Conservation (phyloP, 2,888 invertebrate genomes). For the Drosophila diplacantha region DNA sequence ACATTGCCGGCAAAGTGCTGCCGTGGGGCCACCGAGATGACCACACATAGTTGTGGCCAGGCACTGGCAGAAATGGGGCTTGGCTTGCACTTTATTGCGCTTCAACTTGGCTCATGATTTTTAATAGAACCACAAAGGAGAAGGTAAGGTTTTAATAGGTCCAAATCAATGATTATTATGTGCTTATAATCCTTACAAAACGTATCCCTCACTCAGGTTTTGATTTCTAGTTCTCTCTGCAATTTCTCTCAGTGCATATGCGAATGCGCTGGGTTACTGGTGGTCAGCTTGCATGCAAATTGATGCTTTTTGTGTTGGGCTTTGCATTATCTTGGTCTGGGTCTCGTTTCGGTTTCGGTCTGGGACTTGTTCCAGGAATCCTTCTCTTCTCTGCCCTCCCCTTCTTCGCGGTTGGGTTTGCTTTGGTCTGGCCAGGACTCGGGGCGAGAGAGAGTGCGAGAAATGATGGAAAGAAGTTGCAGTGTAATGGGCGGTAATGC, state of each 20-base stretch:
- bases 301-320: slow-evolving; percentile 59
- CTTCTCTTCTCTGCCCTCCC: not conserved
- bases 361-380: slow-evolving; percentile 28
- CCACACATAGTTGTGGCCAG: slow-evolving; percentile 28
- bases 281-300: slow-evolving; percentile 51
- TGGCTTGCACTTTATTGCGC: not conserved
- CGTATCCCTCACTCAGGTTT: too few relatives aligned
- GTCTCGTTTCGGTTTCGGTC: slow-evolving; percentile 24
- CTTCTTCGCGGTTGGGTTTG: not conserved
- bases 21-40: slow-evolving; percentile 26
- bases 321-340: slow-evolving; percentile 49
- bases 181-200: too few relatives aligned
- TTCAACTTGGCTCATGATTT: too few relatives aligned
- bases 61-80: not conserved
- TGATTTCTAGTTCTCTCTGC: not conserved
- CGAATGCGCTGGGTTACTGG: slow-evolving; percentile 23
- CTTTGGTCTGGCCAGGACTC: not conserved
- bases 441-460: not conserved
- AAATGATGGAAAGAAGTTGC: not conserved
- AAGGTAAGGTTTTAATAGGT: not conserved
- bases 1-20: slow-evolving; percentile 12
- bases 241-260: slow-evolving; percentile 13
- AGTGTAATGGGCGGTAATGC: slow-evolving; percentile 7
- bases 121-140: too few relatives aligned
- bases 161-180: not conserved